Evolutionary conservation across 2,113 vertebrate species (phyloP), one percentile per base, ranked within the genome.

Genomic region (Bolborhynchus lineola): DNA sequence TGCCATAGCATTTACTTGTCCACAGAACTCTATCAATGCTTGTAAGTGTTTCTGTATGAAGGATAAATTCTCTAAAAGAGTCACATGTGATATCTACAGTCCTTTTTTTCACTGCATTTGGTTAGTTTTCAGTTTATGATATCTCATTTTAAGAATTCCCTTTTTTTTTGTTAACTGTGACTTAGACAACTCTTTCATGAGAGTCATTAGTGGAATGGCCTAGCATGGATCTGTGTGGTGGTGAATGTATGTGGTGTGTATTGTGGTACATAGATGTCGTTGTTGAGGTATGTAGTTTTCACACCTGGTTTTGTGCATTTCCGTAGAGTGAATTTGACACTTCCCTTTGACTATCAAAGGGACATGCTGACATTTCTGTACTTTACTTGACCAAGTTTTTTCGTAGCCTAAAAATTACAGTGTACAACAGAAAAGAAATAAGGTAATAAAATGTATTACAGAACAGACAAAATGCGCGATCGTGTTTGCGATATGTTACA

Each of bases 281-380:
- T 78, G 23, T 21, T n/a, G 55, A n/a, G 11, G 4, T 57, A 8
- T 0, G 0, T 37, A 25, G 10, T 78, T 70, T 84, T 85, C 33
- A 52, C 20, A n/a, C 13, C 35, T 59, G 28, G 5, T 44, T 88
- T 44, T 39, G 14, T 84, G 46, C 70, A 41, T 78, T 87, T 85
- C 46, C 8, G 2, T 21, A 7, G 35, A 60, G 33, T 53, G 11
- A 26, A 37, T 81, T 72, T 77, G 44, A 57, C 8, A 3, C 8
- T 74, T 64, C 13, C 4, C 2, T 49, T 49, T 90, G 44, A 25
- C 28, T 18, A 1, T 13, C 39, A 33, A 49, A 55, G 39, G 42
- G 64, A 37, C n/a, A 3, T 4, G 2, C 23, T 37, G n/a, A n/a
- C 14, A 9, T 65, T 62, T 80, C 31, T 78, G 41, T 67, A 13